phyloP scores from a whole-genome alignment of 2,888 invertebrate genomes.

The Brassicogethes aeneus region DNA sequence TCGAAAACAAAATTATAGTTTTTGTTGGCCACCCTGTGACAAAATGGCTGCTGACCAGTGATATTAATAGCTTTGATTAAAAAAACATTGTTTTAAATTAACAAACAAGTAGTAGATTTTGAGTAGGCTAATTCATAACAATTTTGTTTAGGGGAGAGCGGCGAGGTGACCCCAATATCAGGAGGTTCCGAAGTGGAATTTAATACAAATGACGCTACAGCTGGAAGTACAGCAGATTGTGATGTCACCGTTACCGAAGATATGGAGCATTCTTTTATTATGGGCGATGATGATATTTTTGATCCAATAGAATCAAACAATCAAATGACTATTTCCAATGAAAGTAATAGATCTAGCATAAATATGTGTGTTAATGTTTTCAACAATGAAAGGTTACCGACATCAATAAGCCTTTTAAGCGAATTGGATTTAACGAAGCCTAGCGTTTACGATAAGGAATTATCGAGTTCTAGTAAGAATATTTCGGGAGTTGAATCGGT shows the following conservation, averaged over 20 bases:
- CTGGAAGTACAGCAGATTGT: slow-evolving; percentile 52
- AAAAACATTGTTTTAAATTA: too few species aligned
- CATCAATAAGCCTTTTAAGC: not conserved
- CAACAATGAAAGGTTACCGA: not conserved
- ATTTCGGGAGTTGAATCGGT: slow-evolving; percentile 22
- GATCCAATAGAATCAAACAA: slow-evolving; percentile 15
- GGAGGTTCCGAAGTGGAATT: slow-evolving; percentile 54
- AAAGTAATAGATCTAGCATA: too few species aligned
- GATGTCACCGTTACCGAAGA: slow-evolving; percentile 46
- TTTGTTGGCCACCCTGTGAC: too few species aligned
- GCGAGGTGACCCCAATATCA: slow-evolving; percentile 61
- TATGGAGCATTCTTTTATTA: slow-evolving; percentile 23
- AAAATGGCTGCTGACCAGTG: too few species aligned
- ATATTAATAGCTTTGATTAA: too few species aligned
- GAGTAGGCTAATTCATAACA: too few species aligned
- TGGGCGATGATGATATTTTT: slow-evolving; percentile 18
- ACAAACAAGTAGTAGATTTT: too few species aligned
- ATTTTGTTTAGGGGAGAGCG: slow-evolving; percentile 37
- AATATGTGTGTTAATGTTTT: not conserved
- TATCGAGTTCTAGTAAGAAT: slow-evolving; percentile 22
- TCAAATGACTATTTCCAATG: slow-evolving; percentile 1
- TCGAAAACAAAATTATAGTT: too few species aligned
- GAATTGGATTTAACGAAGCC: slow-evolving; percentile 16
- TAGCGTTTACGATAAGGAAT: slow-evolving; percentile 21
- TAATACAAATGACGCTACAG: slow-evolving; percentile 59